These are phyloP conservation scores for Melanitta fusca DNA, from an alignment of 2,797 vertebrate genomes.

Conservation along the genomic window DNA sequence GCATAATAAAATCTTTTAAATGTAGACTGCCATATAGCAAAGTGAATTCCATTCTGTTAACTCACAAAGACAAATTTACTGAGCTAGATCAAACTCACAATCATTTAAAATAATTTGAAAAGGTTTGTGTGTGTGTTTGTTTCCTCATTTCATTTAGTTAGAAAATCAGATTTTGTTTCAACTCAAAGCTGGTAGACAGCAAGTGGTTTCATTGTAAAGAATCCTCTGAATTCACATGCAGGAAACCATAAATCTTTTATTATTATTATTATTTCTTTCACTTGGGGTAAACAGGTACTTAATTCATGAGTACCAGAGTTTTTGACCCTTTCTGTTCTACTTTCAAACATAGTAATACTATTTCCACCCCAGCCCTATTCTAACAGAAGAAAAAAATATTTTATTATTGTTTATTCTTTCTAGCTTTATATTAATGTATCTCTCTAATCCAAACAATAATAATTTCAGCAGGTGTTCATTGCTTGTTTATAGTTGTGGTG, in stretches of 20 bases:
- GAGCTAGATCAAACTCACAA: not conserved
- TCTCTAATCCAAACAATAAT: constrained; percentile 82
- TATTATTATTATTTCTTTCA: not conserved
- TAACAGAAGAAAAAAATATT: not conserved
- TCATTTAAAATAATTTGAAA: constrained; percentile 43
- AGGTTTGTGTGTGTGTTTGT: not conserved
- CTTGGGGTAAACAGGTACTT: not conserved
- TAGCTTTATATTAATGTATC: constrained; percentile 74
- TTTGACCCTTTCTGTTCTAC: not conserved
- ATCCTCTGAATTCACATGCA: not conserved
- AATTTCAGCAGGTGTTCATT: constrained; percentile 78
- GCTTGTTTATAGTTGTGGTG: constrained; percentile 61
- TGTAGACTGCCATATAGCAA: not conserved
- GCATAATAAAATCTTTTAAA: constrained; percentile 13
- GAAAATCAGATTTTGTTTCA: constrained; percentile 46
- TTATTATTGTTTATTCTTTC: constrained; percentile 20
- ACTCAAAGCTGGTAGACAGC: constrained; percentile 4
- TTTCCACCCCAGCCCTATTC: not conserved
- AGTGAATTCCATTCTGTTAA: not conserved
- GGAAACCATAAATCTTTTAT: not conserved
- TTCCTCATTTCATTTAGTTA: constrained; percentile 12
- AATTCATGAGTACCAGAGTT: not conserved
- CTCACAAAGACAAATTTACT: constrained; percentile 14
- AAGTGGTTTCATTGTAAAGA: constrained; percentile 14
- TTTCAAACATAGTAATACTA: not conserved